Base-by-base conservation (phyloP, 2,113 vertebrate genomes). In the Caranx melampygus region DNA sequence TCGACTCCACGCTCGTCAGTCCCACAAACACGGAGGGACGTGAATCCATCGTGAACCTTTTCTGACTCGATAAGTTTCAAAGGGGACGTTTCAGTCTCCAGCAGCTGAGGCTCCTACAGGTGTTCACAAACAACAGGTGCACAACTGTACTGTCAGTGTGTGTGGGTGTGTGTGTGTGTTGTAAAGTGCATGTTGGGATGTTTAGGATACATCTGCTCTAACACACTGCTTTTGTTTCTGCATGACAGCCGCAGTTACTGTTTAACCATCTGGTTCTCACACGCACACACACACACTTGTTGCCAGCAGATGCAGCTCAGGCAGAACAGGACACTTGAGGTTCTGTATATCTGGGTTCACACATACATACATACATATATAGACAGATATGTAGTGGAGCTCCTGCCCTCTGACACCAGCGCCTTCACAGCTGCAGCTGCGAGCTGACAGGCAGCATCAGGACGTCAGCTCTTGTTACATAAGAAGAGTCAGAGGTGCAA, bases 121-220 rank as follows among this genome's bases (percentile, higher is more conserved):
- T 75, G 69, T 66, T 69, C 67, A 77, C 26, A 66, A 71, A 76
- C 63, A 79, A 33, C 75, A 78, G 79, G 70, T 82, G 70, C 61
- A 52, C 21, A 12, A 26, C n/a, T 26, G 21, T 20, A 52, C 9
- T 16, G 34, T 59, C 26, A 26, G 59, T 35, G 58, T 76, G 69
- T 67, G 49, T 72, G 26, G 26, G n/a, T n/a, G n/a, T n/a, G n/a
- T n/a, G n/a, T n/a, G n/a, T n/a, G n/a, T n/a, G 13, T 44, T 69
- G 26, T 26, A 26, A 26, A 26, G 26, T 26, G 26, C 26, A 26
- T 26, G 26, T 26, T 26, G 26, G 26, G 34, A 63, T 31, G 42
- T 37, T 75, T 47, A 37, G 18, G 42, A 31, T 59, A 31, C 47
- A 78, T 44, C 70, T 78, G 60, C 55, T 68, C 40, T 31, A 51